Base-by-base conservation (phyloP, 2,888 invertebrate genomes). In the Phyllotreta cruciferae region DNA sequence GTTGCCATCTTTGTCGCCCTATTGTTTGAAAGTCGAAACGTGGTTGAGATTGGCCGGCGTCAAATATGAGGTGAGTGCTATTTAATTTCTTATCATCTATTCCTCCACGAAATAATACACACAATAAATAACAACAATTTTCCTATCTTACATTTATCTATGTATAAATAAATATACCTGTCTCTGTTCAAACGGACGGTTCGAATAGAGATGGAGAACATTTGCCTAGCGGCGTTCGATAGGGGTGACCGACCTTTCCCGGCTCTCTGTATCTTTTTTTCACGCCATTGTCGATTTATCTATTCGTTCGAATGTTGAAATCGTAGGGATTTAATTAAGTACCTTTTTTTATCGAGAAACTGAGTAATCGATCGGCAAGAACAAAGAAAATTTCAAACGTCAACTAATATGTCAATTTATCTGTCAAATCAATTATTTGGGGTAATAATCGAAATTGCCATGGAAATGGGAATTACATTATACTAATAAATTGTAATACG, bases 1-100 rank as follows among this genome's bases (percentile, higher is more conserved):
- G 79, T 85, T 96, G 79, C 96, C 96, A 65, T 94, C 95, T 67
- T 85, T 94, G 75, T 96, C 95, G 72, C 94, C 95, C 63, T 96
- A 92, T 83, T 95, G 94, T 84, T 88, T 96, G 80, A 96, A 96
- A 87, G 93, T 96, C 75, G 96, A 97, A 86, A 94, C 96, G 77
- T 96, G 95, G 94, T 87, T 97, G 73, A 88, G 96, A 80, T 87
- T 96, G 76, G 90, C 91, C 78, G 93, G 91, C 80, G 87, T 96
- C 81, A 94, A 93, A 84, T 96, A 96, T 83, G 95, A 96, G 93
- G 96, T 96, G 84, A 87, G 89, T 61, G 42, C 34, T 37, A 9
- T 44, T 39, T 8, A 36, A 3, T 47, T 49, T 14, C 49, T 6
- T 1, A 6, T 11, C 47, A 14, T 49, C 11, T 39, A 42, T 55